A percentile compares a stretch with the other conserved stretches of the same genome.
Evolutionary conservation across 37 sponge, comb jelly and placozoan genomes (phyloP).

Genomic region (Cliona cf. orientalis): DNA sequence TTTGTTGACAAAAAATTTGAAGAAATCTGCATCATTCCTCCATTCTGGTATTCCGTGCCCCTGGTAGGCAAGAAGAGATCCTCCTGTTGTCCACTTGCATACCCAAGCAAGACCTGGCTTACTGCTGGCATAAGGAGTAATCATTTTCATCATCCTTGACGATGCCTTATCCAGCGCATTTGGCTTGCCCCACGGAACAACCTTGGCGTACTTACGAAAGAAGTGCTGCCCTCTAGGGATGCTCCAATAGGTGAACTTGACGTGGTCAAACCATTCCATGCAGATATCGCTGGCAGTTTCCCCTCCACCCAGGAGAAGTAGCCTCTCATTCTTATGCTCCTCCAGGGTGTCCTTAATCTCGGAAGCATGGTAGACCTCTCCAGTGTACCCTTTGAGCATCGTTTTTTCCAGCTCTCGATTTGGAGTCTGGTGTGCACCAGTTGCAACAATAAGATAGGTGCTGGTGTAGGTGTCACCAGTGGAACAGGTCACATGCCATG

Average conservation of each 20-base stretch:
- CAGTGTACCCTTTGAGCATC: conserved; percentile 49
- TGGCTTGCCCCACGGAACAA: conserved; percentile 72
- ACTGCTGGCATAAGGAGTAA: conserved; percentile 58
- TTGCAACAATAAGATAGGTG: conserved; percentile 56
- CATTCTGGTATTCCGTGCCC: conserved; percentile 90
- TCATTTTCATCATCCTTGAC: conserved; percentile 52
- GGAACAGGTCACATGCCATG: conserved; percentile 40
- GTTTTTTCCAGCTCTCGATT: conserved; percentile 48
- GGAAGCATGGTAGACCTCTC: conserved; percentile 60
- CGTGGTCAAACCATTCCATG: conserved; percentile 61
- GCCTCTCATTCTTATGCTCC: conserved; percentile 53
- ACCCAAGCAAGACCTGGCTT: conserved; percentile 83
- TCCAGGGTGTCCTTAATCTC: conserved; percentile 60
- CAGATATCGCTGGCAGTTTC: conserved; percentile 87
- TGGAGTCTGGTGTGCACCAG: conserved; percentile 49
- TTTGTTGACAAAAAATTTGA: conserved; percentile 75
- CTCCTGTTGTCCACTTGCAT: conserved; percentile 87
- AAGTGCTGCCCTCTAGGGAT: conserved; percentile 85
- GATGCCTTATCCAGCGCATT: conserved; percentile 81
- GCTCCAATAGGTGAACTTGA: conserved; percentile 76
- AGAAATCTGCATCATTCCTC: conserved; percentile 71
- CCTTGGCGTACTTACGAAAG: conserved; percentile 73
- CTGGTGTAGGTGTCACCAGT: conserved; percentile 44
- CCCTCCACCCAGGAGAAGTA: conserved; percentile 88
- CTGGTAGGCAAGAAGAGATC: conserved; percentile 85